Conservation (phyloP, 2,797 vertebrate species). For the Dipus sagitta region DNA sequence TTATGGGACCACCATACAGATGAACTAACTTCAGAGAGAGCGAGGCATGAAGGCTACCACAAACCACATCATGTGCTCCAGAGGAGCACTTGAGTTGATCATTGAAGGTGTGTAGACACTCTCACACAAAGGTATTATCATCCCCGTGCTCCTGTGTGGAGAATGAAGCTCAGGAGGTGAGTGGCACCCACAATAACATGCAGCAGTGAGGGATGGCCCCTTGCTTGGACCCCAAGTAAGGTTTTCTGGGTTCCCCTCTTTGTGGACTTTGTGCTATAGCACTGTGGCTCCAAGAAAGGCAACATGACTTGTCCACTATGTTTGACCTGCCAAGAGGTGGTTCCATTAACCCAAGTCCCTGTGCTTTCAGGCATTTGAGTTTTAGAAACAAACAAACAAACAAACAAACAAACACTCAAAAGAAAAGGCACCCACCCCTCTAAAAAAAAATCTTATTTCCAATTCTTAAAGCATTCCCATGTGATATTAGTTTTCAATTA, state of each 20-base stretch:
- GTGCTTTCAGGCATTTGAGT: background rate
- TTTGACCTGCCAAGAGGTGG: background rate
- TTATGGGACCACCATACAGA: background rate
- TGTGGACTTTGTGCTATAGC: background rate
- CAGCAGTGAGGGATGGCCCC: background rate
- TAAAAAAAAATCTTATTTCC: background rate
- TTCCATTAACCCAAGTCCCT: background rate
- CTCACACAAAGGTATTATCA: background rate
- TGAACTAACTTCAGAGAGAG: background rate
- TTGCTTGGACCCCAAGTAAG: fast-evolving
- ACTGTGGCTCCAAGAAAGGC: background rate
- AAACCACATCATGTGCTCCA: background rate
- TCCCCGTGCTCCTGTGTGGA: background rate
- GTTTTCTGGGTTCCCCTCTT: background rate
- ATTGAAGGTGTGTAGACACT: background rate
- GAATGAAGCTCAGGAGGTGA: background rate
- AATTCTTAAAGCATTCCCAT: background rate
- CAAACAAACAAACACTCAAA: background rate
- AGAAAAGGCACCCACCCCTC: too few relatives aligned
- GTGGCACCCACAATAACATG: fast-evolving
- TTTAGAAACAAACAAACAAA: background rate
- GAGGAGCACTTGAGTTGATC: background rate
- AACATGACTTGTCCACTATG: background rate
- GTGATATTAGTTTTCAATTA: constrained; percentile 18
- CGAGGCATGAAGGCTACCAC: fast-evolving